Conservation (phyloP, 2,888 invertebrate species). For the Apamea anceps region DNA sequence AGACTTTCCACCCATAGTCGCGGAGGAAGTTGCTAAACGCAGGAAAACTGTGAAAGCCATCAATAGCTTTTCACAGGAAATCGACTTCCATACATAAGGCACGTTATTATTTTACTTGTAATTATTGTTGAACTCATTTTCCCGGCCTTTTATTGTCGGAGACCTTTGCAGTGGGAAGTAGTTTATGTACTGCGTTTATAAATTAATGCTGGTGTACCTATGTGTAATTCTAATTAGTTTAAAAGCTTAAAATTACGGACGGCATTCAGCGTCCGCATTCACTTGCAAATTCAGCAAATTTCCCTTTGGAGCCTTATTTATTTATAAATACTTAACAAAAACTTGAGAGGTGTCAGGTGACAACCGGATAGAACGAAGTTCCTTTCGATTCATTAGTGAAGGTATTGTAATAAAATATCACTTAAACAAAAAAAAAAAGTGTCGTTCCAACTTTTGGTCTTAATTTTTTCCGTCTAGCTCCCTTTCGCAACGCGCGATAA, state of each 20-base stretch:
- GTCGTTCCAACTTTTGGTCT: too few species aligned
- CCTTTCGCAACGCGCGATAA: too few species aligned
- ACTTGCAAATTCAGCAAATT: too few species aligned
- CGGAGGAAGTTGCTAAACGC: slow-evolving; percentile 54
- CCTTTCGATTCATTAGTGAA: too few species aligned
- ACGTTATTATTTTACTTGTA: slow-evolving; percentile 31
- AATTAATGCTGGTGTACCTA: background rate
- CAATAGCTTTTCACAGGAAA: slow-evolving; percentile 60
- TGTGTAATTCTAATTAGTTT: background rate
- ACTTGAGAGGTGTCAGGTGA: too few species aligned
- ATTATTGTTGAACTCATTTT: slow-evolving; percentile 32
- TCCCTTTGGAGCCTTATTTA: too few species aligned
- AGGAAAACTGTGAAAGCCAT: slow-evolving; percentile 58
- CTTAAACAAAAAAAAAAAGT: too few species aligned
- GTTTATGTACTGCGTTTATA: background rate
- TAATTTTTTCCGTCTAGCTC: too few species aligned
- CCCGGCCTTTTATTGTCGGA: slow-evolving; percentile 1
- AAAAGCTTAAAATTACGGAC: background rate
- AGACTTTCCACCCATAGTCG: slow-evolving; percentile 28
- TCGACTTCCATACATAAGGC: slow-evolving; percentile 36
- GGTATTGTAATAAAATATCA: too few species aligned
- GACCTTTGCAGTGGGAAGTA: background rate
- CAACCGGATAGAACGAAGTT: too few species aligned
- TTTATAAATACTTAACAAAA: too few species aligned
- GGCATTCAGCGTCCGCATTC: too few species aligned